Percentiles rank a stretch among this genome's conserved stretches.
Evolutionary conservation across 2,888 invertebrate species (phyloP).

Genomic region (Uloborus plumipes): DNA sequence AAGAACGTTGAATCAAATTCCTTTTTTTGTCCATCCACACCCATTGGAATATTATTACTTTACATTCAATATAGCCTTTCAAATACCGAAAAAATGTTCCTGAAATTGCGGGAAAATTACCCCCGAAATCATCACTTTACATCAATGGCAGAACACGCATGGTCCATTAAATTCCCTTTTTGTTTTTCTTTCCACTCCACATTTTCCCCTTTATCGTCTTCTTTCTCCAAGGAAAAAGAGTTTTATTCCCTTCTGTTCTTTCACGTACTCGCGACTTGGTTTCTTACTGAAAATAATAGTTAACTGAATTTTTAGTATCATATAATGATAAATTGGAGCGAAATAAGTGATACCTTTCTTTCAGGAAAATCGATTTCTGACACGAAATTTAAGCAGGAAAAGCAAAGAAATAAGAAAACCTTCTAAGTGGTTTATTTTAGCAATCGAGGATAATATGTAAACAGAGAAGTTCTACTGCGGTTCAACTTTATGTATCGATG

Average conservation of each 20-base stretch:
- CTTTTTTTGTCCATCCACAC: slow-evolving; percentile 5
- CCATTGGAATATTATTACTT: slow-evolving; percentile 48
- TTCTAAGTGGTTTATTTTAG: too few relatives aligned
- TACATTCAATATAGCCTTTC: slow-evolving; percentile 45
- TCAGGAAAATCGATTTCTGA: too few relatives aligned
- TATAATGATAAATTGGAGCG: too few relatives aligned
- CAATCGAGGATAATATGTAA: too few relatives aligned
- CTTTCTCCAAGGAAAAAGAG: background rate
- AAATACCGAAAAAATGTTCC: slow-evolving; percentile 46
- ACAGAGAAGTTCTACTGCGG: too few relatives aligned
- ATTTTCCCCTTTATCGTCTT: slow-evolving; percentile 15
- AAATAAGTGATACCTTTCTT: too few relatives aligned
- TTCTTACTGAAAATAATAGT: too few relatives aligned
- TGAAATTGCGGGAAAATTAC: slow-evolving; percentile 57
- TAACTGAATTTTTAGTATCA: too few relatives aligned
- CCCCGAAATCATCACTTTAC: slow-evolving; percentile 48
- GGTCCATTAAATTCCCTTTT: slow-evolving; percentile 54
- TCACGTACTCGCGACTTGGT: background rate
- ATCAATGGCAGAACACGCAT: slow-evolving; percentile 54
- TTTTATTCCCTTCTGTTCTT: slow-evolving; percentile 3
- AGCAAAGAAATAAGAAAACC: too few relatives aligned
- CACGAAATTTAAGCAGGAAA: too few relatives aligned
- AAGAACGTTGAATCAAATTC: background rate
- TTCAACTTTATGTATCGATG: too few relatives aligned
- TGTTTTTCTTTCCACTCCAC: slow-evolving; percentile 11